A percentile compares a stretch with the other conserved stretches of the same genome.
Conservation (phyloP, 2,797 vertebrate species). For the Miichthys miiuy region DNA sequence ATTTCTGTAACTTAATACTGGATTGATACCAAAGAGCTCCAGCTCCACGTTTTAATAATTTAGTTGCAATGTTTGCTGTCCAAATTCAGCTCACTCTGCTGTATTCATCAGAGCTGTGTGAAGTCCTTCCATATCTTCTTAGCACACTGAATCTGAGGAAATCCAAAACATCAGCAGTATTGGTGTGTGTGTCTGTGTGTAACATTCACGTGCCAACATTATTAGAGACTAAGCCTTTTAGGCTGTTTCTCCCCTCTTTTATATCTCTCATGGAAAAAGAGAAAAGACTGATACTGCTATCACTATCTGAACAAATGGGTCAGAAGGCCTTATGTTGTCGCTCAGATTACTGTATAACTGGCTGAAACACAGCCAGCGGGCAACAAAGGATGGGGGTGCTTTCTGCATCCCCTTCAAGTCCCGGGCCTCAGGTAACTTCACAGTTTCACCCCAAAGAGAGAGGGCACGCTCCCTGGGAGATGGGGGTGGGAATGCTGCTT, state of each 20-base stretch:
- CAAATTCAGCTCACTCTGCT: conserved; percentile 14
- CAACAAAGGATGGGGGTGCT: conserved; percentile 8
- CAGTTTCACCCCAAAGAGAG: conserved; percentile 61
- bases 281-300: conserved; percentile 60
- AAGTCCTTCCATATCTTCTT: conserved; percentile 54
- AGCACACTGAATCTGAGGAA: conserved; percentile 43
- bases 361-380: conserved; percentile 61
- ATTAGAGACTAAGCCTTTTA: conserved; percentile 61
- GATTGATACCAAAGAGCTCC: neutral
- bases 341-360: conserved; percentile 66
- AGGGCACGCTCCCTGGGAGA: conserved; percentile 51
- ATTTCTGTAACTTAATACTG: conserved; percentile 11
- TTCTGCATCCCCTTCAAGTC: conserved; percentile 44
- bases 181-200: neutral
- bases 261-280: conserved; percentile 58
- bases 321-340: conserved; percentile 66
- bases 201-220: conserved; percentile 47
- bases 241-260: conserved; percentile 51
- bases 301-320: conserved; percentile 72
- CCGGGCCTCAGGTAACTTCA: conserved; percentile 60
- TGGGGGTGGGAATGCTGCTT: conserved; percentile 52
- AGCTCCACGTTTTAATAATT: conserved; percentile 26
- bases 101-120: conserved; percentile 43
- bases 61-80: conserved; percentile 33
- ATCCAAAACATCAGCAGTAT: conserved; percentile 59